Evolutionary conservation across 2,113 vertebrate species (phyloP).

Genomic region (Ariopsis seemanni): DNA sequence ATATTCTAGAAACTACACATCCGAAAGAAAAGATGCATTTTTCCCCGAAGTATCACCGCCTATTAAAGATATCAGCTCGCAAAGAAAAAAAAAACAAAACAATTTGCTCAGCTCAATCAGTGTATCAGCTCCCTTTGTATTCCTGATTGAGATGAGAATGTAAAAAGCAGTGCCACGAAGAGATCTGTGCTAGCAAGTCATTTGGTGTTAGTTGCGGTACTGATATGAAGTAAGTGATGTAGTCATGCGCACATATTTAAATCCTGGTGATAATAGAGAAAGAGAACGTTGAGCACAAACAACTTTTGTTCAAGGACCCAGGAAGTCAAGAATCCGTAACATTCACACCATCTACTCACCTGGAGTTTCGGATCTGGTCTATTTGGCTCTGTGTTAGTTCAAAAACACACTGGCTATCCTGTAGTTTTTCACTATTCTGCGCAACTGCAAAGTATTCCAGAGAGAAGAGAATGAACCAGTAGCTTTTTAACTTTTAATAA

Average conservation of each 20-base stretch:
- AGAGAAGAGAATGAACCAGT: constrained; percentile 6
- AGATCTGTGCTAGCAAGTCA: background rate
- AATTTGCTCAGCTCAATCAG: background rate
- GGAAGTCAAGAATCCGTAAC: background rate
- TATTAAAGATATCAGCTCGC: background rate
- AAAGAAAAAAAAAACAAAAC: background rate
- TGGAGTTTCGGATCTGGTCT: constrained; percentile 93
- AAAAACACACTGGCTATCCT: constrained; percentile 95
- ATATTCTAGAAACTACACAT: background rate
- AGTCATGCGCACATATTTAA: background rate
- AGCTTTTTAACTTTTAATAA: background rate
- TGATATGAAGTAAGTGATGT: background rate
- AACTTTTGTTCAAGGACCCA: background rate
- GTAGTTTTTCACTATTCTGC: constrained; percentile 94
- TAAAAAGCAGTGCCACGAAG: background rate
- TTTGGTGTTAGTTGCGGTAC: background rate
- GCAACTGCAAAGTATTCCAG: constrained; percentile 75
- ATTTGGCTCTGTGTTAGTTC: constrained; percentile 89
- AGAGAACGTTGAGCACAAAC: background rate
- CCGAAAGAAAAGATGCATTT: background rate
- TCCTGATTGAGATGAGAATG: background rate
- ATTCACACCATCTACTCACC: constrained; percentile 67
- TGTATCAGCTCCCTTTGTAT: background rate
- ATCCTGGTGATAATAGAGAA: background rate
- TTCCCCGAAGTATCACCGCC: background rate